These are phyloP conservation scores for Psephotus haematonotus DNA, from an alignment of 2,113 vertebrate genomes.

Conservation along the genomic window DNA sequence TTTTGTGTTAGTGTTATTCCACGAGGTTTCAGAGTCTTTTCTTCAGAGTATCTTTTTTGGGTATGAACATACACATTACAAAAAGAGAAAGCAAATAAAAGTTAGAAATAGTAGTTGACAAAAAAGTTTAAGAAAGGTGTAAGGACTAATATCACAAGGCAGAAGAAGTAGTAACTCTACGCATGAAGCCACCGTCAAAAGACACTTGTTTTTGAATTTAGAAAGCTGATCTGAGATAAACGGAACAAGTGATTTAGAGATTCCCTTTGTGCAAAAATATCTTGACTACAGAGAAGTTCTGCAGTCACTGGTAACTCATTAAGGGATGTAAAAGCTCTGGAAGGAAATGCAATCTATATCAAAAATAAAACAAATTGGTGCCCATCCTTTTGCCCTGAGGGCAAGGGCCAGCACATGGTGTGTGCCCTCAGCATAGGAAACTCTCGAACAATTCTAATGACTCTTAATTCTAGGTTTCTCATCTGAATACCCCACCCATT, in stretches of 20 bases:
- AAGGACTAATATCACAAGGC: background rate
- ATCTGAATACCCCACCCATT: background rate
- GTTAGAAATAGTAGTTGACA: background rate
- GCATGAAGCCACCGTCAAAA: background rate
- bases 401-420: accelerated
- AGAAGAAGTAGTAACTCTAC: background rate
- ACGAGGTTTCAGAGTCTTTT: background rate
- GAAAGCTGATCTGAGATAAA: background rate
- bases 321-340: background rate
- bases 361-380: background rate
- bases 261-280: background rate
- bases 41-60: background rate
- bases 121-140: background rate
- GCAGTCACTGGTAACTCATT: background rate
- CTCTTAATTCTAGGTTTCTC: background rate
- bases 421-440: background rate
- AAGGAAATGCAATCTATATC: background rate
- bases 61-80: background rate
- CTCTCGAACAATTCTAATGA: background rate
- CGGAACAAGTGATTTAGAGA: accelerated
- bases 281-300: background rate
- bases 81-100: background rate
- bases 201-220: background rate
- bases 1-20: background rate
- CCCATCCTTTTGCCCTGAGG: background rate